A percentile compares a stretch with the other conserved stretches of the same genome.
These are phyloP conservation scores for Pogonocichla stellata DNA, from an alignment of 2,113 vertebrate species.

Conservation along the genomic window DNA sequence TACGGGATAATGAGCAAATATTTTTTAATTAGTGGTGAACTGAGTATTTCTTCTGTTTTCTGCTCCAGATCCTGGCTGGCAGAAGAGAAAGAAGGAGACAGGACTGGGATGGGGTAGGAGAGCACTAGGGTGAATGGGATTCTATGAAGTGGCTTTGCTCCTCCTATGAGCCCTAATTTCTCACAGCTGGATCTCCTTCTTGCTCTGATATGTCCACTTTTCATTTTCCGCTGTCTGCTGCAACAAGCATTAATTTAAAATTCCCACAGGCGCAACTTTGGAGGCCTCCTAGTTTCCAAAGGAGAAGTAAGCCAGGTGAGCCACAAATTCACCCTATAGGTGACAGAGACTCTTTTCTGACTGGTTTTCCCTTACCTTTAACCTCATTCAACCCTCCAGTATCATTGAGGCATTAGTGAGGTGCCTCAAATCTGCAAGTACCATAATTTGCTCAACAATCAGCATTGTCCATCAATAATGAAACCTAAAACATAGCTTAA, in stretches of 20 bases:
- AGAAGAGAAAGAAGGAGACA: background rate
- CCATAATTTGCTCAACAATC: slow-evolving; percentile 1
- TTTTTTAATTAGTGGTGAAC: background rate
- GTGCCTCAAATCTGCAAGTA: background rate
- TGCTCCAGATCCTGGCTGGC: background rate
- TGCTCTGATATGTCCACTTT: background rate
- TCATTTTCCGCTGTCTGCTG: background rate
- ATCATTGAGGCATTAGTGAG: background rate
- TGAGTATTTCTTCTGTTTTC: background rate
- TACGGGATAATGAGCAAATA: background rate
- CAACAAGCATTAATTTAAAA: background rate
- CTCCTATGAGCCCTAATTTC: background rate
- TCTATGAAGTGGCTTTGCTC: background rate
- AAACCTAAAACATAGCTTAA: slow-evolving; percentile 57
- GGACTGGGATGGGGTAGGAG: background rate
- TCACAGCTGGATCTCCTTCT: background rate
- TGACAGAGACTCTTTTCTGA: background rate
- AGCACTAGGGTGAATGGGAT: rapidly evolving
- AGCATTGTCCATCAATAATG: slow-evolving; percentile 43
- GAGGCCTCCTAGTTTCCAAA: background rate
- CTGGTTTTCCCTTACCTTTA: background rate
- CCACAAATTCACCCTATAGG: background rate
- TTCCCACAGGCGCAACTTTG: background rate
- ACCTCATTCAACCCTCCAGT: background rate
- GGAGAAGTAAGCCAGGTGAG: background rate